These are phyloP conservation scores for Emydura subglobosa DNA, from an alignment of 2,113 vertebrate species.

Conservation along the genomic window DNA sequence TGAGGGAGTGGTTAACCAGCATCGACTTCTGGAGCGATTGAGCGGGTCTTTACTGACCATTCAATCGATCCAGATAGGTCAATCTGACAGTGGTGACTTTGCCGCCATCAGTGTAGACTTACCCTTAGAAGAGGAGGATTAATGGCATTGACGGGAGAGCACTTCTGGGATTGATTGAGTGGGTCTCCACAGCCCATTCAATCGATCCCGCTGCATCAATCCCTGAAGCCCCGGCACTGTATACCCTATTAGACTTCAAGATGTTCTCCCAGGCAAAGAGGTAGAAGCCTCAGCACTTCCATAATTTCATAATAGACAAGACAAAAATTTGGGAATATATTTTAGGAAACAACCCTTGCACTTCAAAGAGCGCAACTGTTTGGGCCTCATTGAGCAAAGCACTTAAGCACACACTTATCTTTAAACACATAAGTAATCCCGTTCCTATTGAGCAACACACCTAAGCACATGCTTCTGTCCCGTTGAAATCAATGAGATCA, in stretches of 20 bases:
- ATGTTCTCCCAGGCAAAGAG: not conserved
- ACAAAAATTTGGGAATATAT: not conserved
- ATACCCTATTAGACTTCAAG: not conserved
- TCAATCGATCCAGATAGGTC: too few relatives aligned
- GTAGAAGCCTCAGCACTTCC: not conserved
- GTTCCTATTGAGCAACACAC: not conserved
- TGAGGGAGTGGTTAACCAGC: too few relatives aligned
- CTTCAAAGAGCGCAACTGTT: not conserved
- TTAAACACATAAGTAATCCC: not conserved
- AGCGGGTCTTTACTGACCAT: too few relatives aligned
- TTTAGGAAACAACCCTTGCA: not conserved
- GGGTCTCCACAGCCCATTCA: too few relatives aligned
- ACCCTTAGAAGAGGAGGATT: too few relatives aligned
- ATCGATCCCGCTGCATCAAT: too few relatives aligned
- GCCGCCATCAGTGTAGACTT: too few relatives aligned
- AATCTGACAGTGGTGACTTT: too few relatives aligned
- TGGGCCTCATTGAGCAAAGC: not conserved
- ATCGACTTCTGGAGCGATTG: too few relatives aligned
- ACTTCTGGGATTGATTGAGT: too few relatives aligned
- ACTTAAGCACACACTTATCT: not conserved
- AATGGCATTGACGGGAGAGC: too few relatives aligned
- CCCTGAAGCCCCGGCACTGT: too few relatives aligned
- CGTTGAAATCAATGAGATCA: not conserved
- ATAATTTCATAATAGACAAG: not conserved
- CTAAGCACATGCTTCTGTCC: not conserved